These are phyloP conservation scores for Larimichthys polyactis DNA, from an alignment of 2,113 vertebrate species.

Conservation along the genomic window DNA sequence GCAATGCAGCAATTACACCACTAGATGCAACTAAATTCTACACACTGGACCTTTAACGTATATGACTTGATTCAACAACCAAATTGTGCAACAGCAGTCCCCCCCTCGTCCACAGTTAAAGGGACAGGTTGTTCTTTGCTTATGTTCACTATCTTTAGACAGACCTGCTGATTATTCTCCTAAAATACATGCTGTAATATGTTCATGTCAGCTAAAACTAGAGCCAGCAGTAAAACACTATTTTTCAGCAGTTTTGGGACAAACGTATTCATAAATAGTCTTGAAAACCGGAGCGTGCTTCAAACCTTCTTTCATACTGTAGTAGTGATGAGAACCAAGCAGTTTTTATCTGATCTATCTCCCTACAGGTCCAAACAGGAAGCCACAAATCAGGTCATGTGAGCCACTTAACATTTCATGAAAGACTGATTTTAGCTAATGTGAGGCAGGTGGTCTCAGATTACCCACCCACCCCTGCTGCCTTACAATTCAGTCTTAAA, in stretches of 20 bases:
- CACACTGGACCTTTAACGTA: too few species aligned
- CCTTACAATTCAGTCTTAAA: background rate
- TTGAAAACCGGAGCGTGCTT: background rate
- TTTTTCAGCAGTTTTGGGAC: background rate
- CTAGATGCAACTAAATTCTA: too few species aligned
- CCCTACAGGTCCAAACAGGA: background rate
- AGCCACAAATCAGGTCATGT: background rate
- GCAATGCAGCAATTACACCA: too few species aligned
- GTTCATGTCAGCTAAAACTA: background rate
- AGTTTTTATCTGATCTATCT: background rate
- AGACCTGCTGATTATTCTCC: too few species aligned
- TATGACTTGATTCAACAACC: background rate
- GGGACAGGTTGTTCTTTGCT: background rate
- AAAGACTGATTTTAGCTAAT: constrained; percentile 6
- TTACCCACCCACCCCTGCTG: background rate
- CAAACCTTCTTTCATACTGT: background rate
- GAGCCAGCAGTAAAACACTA: background rate
- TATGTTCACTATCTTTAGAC: background rate
- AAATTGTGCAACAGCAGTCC: background rate
- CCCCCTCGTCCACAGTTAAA: too few species aligned
- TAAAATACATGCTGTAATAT: background rate
- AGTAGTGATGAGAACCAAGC: background rate
- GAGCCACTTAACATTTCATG: constrained; percentile 6
- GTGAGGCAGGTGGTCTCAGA: background rate
- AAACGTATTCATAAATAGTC: background rate